These are phyloP conservation scores for Palythoa grandis DNA, from an alignment of 92 coral and sea anemone genomes.

Conservation along the genomic window DNA sequence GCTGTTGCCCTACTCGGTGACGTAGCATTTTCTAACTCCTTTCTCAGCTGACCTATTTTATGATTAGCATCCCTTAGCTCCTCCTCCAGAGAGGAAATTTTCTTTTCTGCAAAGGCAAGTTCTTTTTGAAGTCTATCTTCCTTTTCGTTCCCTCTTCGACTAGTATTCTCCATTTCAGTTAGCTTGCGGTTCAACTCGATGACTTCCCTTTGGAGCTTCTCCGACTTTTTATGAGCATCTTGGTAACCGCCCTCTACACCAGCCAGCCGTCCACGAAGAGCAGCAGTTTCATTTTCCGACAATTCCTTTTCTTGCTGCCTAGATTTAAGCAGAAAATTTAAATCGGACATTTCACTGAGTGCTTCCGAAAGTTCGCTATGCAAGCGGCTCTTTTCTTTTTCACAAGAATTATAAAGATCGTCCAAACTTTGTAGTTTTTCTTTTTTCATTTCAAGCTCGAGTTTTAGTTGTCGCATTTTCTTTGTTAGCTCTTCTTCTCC, in stretches of 20 bases:
- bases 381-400: constrained; percentile 65
- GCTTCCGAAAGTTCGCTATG: constrained; percentile 66
- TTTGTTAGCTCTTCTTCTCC: constrained; percentile 23
- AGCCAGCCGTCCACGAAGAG: constrained; percentile 45
- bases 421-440: constrained; percentile 63
- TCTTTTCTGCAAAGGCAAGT: constrained; percentile 55
- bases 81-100: constrained; percentile 46
- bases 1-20: background rate
- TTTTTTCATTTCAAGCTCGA: constrained; percentile 63
- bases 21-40: constrained; percentile 26
- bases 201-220: constrained; percentile 53
- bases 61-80: constrained; percentile 47
- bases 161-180: constrained; percentile 53
- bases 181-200: constrained; percentile 56
- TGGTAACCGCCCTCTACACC: constrained; percentile 55
- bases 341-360: constrained; percentile 60
- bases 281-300: constrained; percentile 64
- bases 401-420: constrained; percentile 61
- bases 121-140: constrained; percentile 55
- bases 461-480: constrained; percentile 46
- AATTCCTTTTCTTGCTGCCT: constrained; percentile 63
- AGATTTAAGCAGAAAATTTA: constrained; percentile 52
- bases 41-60: constrained; percentile 44
- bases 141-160: constrained; percentile 46
- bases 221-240: constrained; percentile 32